phyloP scores from a whole-genome alignment of 2,797 vertebrate species.

The Knipowitschia caucasica region DNA sequence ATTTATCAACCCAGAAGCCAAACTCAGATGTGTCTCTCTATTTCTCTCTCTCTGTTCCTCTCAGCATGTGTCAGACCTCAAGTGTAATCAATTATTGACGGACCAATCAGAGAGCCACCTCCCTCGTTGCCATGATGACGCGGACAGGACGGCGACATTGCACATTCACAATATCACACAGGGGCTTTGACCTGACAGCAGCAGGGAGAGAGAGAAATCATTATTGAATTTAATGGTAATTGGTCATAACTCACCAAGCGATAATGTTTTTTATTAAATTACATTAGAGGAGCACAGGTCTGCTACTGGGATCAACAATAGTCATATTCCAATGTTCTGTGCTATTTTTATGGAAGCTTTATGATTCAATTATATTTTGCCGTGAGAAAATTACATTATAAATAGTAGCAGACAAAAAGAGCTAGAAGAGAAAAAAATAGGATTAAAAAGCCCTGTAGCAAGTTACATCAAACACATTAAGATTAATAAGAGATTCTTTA shows the following conservation, averaged over 20 bases:
- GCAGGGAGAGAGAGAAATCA: neutral
- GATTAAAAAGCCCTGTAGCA: too few relatives aligned
- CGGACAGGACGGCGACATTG: slow-evolving; percentile 3
- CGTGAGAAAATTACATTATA: too few relatives aligned
- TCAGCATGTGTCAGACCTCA: slow-evolving; percentile 24
- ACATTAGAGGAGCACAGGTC: neutral
- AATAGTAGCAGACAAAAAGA: too few relatives aligned
- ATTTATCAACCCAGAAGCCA: slow-evolving; percentile 4
- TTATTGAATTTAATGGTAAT: neutral
- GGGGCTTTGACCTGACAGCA: neutral
- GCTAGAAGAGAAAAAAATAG: too few relatives aligned
- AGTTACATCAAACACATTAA: too few relatives aligned
- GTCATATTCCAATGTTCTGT: neutral
- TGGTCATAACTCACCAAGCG: neutral
- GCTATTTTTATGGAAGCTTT: neutral
- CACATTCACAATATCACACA: neutral
- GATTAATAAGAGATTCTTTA: too few relatives aligned
- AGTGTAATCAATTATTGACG: slow-evolving; percentile 58
- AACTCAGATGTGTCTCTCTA: neutral
- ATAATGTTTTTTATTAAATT: neutral
- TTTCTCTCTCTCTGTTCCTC: neutral
- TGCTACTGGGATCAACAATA: neutral
- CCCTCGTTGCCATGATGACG: too few relatives aligned
- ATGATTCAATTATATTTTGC: too few relatives aligned
- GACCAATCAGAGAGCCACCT: slow-evolving; percentile 32